Percentiles rank a stretch among this genome's conserved stretches.
Conservation (phyloP, 2,113 vertebrate species). For the Oxygymnocypris stewartii region DNA sequence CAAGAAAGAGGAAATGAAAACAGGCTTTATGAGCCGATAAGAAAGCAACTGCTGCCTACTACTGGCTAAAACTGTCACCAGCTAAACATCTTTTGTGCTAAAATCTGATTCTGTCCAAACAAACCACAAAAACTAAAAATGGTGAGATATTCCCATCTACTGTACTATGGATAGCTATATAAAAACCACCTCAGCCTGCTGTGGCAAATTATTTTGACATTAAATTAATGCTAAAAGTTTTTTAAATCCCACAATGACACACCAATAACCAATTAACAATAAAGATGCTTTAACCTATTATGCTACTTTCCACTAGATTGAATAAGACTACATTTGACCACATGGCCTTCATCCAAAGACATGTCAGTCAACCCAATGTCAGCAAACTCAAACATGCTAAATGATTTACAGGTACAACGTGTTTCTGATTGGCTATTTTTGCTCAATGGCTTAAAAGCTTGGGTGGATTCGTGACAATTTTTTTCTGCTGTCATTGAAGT, state of each 20-base stretch:
- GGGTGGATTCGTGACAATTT: not conserved
- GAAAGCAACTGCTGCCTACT: not conserved
- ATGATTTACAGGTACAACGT: not conserved
- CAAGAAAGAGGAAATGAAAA: conserved; percentile 29
- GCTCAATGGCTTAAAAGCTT: not conserved
- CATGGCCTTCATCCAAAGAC: not conserved
- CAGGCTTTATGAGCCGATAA: not conserved
- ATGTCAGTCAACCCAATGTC: not conserved
- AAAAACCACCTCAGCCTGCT: not conserved
- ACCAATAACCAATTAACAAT: not conserved
- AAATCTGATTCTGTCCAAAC: not conserved
- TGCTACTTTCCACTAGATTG: not conserved
- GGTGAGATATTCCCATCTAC: not conserved
- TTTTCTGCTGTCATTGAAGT: too few species aligned
- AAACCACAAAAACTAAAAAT: not conserved
- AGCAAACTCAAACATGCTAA: not conserved
- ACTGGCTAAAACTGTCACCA: not conserved
- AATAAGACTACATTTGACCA: not conserved
- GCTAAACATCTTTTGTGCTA: not conserved
- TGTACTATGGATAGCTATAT: not conserved
- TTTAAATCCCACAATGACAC: not conserved
- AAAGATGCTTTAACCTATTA: not conserved
- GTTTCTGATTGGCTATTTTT: not conserved
- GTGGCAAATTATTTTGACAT: not conserved
- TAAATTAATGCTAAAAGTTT: not conserved